A percentile compares a stretch with the other conserved stretches of the same genome.
These are phyloP conservation scores for Vanessa atalanta DNA, from an alignment of 1,140 invertebrate species.

Conservation along the genomic window DNA sequence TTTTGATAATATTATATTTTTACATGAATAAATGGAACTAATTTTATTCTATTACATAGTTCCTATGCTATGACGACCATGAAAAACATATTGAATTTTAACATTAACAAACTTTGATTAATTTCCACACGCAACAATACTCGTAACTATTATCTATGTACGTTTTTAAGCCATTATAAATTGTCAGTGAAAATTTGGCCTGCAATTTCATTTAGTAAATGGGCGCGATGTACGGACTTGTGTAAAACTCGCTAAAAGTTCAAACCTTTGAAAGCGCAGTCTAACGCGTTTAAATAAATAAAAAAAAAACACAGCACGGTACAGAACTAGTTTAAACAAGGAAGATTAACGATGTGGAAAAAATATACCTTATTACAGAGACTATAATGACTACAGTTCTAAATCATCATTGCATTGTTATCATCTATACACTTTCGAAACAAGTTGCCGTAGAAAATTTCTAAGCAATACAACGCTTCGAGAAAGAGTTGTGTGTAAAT, in stretches of 20 bases:
- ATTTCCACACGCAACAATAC: too few relatives aligned
- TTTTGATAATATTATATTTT: too few relatives aligned
- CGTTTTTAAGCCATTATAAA: too few relatives aligned
- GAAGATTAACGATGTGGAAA: not conserved
- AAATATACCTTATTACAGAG: not conserved
- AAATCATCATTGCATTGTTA: not conserved
- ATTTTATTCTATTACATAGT: too few relatives aligned
- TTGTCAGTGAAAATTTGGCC: too few relatives aligned
- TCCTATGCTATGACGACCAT: too few relatives aligned
- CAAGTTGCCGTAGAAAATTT: not conserved
- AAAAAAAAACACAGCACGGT: not conserved
- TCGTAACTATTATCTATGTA: too few relatives aligned
- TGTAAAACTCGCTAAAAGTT: slow-evolving; percentile 8
- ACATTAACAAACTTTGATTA: too few relatives aligned
- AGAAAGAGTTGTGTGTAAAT: not conserved
- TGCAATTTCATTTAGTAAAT: not conserved
- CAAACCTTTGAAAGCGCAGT: slow-evolving; percentile 10
- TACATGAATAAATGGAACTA: too few relatives aligned
- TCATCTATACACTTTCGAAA: not conserved
- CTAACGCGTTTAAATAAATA: slow-evolving; percentile 8
- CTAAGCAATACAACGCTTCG: not conserved
- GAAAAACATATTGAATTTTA: too few relatives aligned
- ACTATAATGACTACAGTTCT: not conserved
- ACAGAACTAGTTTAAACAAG: not conserved
- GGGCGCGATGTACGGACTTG: not conserved